A percentile compares a stretch with the other conserved stretches of the same genome.
Conservation (phyloP, 2,888 invertebrate species). For the Thysanoteuthis rhombus region DNA sequence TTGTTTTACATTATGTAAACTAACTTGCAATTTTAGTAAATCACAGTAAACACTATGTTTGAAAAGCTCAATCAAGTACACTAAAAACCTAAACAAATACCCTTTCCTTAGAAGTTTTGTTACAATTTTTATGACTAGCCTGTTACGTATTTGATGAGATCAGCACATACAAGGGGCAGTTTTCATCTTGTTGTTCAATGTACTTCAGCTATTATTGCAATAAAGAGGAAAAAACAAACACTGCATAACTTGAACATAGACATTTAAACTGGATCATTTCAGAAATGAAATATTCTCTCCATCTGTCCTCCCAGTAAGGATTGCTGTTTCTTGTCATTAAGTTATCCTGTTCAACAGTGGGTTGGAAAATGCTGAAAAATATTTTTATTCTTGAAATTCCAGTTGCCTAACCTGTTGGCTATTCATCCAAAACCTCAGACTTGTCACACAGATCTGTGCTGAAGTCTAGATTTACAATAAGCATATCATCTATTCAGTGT, state of each 20-base stretch:
- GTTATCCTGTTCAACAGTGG: neutral
- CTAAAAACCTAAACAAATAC: neutral
- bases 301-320: neutral
- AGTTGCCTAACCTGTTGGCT: neutral
- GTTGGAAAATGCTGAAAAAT: neutral
- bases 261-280: neutral
- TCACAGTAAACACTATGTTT: neutral
- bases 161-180: neutral
- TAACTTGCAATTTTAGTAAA: neutral
- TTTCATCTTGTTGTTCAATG: neutral
- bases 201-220: neutral
- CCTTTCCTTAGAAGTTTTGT: neutral
- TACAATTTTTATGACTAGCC: neutral
- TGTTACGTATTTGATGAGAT: neutral
- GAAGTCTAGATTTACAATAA: no score
- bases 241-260: neutral
- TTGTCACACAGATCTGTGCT: neutral
- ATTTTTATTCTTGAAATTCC: neutral
- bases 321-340: neutral
- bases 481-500: neutral
- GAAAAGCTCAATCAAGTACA: neutral
- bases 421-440: neutral
- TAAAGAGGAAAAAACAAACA: neutral
- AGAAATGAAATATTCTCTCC: neutral
- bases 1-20: neutral